Evolutionary conservation across 1,140 invertebrate species (phyloP), one percentile per base, ranked within the genome.

Genomic region (Cephus cinctus): DNA sequence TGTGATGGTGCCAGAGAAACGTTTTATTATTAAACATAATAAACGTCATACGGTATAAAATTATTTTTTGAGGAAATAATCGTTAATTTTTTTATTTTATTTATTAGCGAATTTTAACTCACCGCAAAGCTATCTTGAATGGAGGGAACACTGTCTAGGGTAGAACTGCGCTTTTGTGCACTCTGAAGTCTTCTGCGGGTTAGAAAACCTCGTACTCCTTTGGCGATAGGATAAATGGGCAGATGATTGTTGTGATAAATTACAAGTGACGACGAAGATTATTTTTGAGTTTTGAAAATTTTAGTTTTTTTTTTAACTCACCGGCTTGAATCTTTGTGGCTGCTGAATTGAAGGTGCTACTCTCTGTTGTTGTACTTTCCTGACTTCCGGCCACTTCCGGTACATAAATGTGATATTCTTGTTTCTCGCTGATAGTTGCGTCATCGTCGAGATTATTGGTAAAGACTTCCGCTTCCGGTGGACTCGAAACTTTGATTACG

Each of bases 321-420:
- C 69, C 60, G 22, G 65, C 62, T 63, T 72, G 69, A 54, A 69
- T 67, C 52, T 63, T 64, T 4, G 61, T 57, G 3, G 47, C 62
- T 4, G 67, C 62, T 2, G 57, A 64, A 32, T 35, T 54, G 11
- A 59, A 63, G 30, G 53, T 57, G 20, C 57, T 63, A 6, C 47
- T 56, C 12, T 43, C 40, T 2, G 39, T 41, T 9, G 39, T 41
- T 4, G 14, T 21, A 14, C 16, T 14, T 41, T 41, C 16, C n/a
- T n/a, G n/a, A 8, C 18, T 19, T 0, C 39, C 18, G 9, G 21
- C 15, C 5, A 18, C 4, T 14, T 41, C 39, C 4, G 39, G 18
- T 41, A 21, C 39, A 11, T 23, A 21, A n/a, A 41, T 41, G 18
- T 23, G 39, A 20, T 23, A 21, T 20, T 41, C 16, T 20, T 18